Percentiles rank a stretch among this genome's conserved stretches.
phyloP scores from a whole-genome alignment of 1,140 invertebrate species.

The Cydia pomonella region DNA sequence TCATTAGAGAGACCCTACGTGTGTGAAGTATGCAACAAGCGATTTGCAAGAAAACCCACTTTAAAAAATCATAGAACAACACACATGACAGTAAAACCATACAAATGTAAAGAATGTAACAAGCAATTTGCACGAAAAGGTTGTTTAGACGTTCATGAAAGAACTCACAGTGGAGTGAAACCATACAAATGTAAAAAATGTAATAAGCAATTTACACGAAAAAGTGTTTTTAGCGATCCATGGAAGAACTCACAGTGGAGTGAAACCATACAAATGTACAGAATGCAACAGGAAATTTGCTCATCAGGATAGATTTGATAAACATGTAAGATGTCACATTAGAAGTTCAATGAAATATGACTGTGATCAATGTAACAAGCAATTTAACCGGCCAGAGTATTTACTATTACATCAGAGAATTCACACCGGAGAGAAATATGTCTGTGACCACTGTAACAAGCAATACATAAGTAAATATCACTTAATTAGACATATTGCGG shows the following conservation, averaged over 20 bases:
- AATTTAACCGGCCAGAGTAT: not conserved
- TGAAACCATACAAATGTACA: not conserved
- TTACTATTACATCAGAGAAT: not conserved
- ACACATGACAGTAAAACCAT: too few relatives aligned
- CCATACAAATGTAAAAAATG: not conserved
- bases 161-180: not conserved
- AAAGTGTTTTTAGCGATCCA: not conserved
- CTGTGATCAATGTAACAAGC: not conserved
- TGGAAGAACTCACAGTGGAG: not conserved
- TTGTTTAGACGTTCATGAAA: too few relatives aligned
- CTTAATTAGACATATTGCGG: not conserved
- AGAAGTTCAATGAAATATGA: too few relatives aligned
- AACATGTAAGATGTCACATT: not conserved
- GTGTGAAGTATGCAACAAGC: too few relatives aligned
- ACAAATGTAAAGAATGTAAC: too few relatives aligned
- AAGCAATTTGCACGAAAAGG: too few relatives aligned
- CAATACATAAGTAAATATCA: not conserved
- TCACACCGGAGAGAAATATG: not conserved
- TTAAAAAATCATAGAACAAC: too few relatives aligned
- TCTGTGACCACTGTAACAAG: not conserved
- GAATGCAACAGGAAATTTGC: not conserved
- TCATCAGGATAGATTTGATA: too few relatives aligned
- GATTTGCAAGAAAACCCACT: too few relatives aligned
- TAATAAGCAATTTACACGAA: not conserved
- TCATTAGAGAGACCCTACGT: too few relatives aligned